Evolutionary conservation across 1,140 invertebrate species (phyloP), one percentile per base, ranked within the genome.

Genomic region (Saccostrea echinata): DNA sequence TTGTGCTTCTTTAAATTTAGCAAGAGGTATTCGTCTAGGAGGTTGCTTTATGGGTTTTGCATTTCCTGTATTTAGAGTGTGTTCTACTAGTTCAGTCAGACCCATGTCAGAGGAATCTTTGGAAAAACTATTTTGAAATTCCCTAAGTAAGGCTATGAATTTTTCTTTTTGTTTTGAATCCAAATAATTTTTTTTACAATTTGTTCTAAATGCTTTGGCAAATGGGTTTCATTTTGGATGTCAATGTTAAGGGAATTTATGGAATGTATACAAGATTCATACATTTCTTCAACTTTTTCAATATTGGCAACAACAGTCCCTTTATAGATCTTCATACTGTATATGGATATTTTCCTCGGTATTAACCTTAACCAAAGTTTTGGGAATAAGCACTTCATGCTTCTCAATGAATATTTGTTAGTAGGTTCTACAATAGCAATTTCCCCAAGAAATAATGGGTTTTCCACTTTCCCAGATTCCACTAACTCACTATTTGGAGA

Each of bases 11-110:
- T 81, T 24, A 43, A 80, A 57, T 61, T 82, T 84, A 18, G 86
- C 86, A 3, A 88, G 18, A 61, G 88, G 90, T 18, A 91, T 52
- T n/a, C 87, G 64, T 43, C 86, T 8, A 18, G 86, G 84, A 53
- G 52, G 71, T 55, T 81, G 84, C 86, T 87, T 86, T 18, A 90
- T 86, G 0, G 88, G 88, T 85, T 51, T 83, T 16, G 87, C 64
- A 16, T 82, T 82, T 1, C 88, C 90, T 6, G 90, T 91, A 57
- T 90, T 33, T 53, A 91, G 90, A 24, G 0, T 84, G 55, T 91
- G 90, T 30, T 87, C 27, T 3, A 90, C 85, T 2, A 88, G 3
- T 24, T 85, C 64, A 11, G 88, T 90, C 16, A 82, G 21, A 16
- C 91, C 88, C 16, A 90, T 84, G 55, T 89, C 86, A n/a, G 52